phyloP scores from a whole-genome alignment of 2,888 invertebrate genomes.

The Melanotus villosus region DNA sequence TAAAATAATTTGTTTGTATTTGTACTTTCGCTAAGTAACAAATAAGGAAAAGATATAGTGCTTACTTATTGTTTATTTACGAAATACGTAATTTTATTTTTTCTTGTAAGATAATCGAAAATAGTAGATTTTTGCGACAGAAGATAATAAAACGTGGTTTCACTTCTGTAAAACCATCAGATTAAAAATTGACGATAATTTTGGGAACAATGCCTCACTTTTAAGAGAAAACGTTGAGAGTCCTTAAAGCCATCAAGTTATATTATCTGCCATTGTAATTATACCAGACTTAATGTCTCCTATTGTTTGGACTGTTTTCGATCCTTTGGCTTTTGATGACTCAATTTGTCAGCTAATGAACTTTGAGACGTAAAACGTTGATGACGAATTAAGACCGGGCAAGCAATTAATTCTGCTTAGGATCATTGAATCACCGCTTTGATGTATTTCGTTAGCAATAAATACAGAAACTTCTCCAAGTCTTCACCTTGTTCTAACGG shows the following conservation, averaged over 20 bases:
- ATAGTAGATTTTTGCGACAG: too few species aligned
- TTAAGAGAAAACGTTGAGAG: background rate
- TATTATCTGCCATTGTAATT: constrained; percentile 20
- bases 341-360: constrained; percentile 20
- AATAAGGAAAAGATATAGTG: too few species aligned
- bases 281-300: constrained; percentile 29
- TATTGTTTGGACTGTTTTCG: constrained; percentile 24
- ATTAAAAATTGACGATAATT: background rate
- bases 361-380: constrained; percentile 4
- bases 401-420: constrained; percentile 2
- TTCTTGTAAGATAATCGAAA: too few species aligned
- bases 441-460: too few species aligned
- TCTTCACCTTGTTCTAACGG: too few species aligned
- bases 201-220: background rate
- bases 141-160: background rate
- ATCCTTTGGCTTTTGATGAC: constrained; percentile 12
- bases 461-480: too few species aligned
- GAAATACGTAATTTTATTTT: too few species aligned
- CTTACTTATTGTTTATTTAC: too few species aligned
- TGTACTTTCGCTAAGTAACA: too few species aligned
- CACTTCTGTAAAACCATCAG: background rate
- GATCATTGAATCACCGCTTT: background rate
- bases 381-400: constrained; percentile 2
- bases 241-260: background rate
- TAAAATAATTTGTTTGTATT: background rate